Base-by-base conservation (phyloP, 2,797 vertebrate genomes). In the Pangasius djambal region DNA sequence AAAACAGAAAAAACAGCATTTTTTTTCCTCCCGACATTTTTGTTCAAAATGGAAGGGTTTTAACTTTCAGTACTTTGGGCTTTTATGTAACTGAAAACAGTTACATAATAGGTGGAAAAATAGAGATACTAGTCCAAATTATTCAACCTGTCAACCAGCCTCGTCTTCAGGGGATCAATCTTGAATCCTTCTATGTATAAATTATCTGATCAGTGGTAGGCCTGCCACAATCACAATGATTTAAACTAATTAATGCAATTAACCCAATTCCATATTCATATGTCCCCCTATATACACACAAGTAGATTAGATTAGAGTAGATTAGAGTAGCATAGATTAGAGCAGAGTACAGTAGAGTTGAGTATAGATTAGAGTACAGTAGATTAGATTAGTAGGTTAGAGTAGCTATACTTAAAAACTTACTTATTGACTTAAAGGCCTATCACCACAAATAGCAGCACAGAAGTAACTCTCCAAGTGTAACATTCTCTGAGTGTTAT, bases 81-180 rank as follows among this genome's bases (percentile, higher is more conserved):
- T 63, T 69, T 94, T 93, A 94, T 88, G 86, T 90, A 95, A 95
- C 89, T 78, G 69, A 48, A 86, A 91, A 83, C 59, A 78, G 59
- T 75, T 86, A 90, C 86, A 85, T 83, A 63, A 77, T 89, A 79
- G 82, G 87, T 91, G 91, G 89, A 92, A 72, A 90, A 94, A 84
- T 84, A 52, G 69, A 92, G 87, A 92, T 81, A 89, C 69, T 88
- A 86, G 63, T 91, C 69, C 89, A 92, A 93, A 94, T 92, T 50
- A 92, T 91, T 48, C 88, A 91, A 44, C 89, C 90, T 88, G 92
- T 94, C 90, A 93, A 92, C 90, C 92, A 91, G 93, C 91, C 89
- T 86, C 74, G 37, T 83, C 82, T 75, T 59, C 70, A 78, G 81
- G 74, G 77, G 59, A 44, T 50, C 8, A 28, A 20, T 22, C 63